A percentile compares a stretch with the other conserved stretches of the same genome.
Conservation (phyloP, 2,888 invertebrate species). For the Ormyrus rosae region DNA sequence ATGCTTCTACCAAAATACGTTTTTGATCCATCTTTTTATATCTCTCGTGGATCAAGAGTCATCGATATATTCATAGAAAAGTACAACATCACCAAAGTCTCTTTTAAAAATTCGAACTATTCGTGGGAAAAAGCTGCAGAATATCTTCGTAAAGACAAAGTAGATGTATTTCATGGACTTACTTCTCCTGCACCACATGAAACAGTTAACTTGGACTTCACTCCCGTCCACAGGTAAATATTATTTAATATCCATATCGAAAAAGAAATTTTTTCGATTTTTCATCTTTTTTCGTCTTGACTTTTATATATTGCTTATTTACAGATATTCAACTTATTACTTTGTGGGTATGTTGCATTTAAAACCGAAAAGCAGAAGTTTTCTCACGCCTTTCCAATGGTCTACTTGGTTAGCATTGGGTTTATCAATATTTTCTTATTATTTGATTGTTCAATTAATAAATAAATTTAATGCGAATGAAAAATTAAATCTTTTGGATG, state of each 20-base stretch:
- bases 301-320: not conserved
- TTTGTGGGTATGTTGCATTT: slow-evolving; percentile 7
- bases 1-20: not conserved
- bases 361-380: not conserved
- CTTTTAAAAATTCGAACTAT: not conserved
- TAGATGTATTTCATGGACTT: slow-evolving; percentile 4
- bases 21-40: not conserved
- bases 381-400: not conserved
- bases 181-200: not conserved
- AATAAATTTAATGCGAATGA: not conserved
- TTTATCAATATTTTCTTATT: slow-evolving; percentile 7
- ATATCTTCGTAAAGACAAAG: not conserved
- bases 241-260: not conserved
- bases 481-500: not conserved
- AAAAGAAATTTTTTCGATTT: too few species aligned
- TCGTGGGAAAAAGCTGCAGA: not conserved
- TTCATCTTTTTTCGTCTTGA: too few species aligned
- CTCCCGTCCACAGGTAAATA: not conserved
- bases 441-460: not conserved
- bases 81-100: not conserved
- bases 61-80: not conserved
- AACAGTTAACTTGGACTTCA: not conserved
- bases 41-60: not conserved
- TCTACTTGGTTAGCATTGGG: not conserved
- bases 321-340: slow-evolving; percentile 2